Evolutionary conservation across 2,888 invertebrate genomes (phyloP).

Genomic region (Hyppa rectilinea): DNA sequence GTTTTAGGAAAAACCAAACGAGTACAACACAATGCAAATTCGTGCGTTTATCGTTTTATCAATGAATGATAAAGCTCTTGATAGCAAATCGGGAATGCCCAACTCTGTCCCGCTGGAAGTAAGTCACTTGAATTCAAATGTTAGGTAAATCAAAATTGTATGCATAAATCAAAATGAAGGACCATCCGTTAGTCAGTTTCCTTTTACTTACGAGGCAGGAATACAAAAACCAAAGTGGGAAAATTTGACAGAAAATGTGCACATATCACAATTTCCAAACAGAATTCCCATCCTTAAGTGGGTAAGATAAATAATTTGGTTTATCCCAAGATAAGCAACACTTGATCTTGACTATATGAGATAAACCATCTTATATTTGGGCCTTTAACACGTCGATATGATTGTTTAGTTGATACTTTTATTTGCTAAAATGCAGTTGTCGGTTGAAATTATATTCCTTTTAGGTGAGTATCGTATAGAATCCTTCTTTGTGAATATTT

Average conservation of each 20-base stretch:
- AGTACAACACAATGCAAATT: background rate
- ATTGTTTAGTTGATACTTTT: constrained; percentile 66
- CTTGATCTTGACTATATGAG: constrained; percentile 71
- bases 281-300: constrained; percentile 27
- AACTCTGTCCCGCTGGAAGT: background rate
- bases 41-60: constrained; percentile 17
- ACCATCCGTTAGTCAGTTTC: background rate
- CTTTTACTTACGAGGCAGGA: background rate
- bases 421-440: constrained; percentile 71
- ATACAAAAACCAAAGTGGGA: background rate
- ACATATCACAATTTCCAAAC: constrained; percentile 18
- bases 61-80: constrained; percentile 20
- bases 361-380: constrained; percentile 71
- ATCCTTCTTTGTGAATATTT: background rate
- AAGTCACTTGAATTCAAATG: background rate
- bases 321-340: constrained; percentile 71
- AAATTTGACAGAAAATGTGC: background rate
- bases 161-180: background rate
- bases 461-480: constrained; percentile 53
- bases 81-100: constrained; percentile 28
- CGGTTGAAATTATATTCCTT: constrained; percentile 57
- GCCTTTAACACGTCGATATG: constrained; percentile 38
- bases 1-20: constrained; percentile 20
- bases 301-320: constrained; percentile 60
- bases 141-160: background rate